phyloP scores from a whole-genome alignment of 2,113 vertebrate species.

The Chlamydotis undulata region DNA sequence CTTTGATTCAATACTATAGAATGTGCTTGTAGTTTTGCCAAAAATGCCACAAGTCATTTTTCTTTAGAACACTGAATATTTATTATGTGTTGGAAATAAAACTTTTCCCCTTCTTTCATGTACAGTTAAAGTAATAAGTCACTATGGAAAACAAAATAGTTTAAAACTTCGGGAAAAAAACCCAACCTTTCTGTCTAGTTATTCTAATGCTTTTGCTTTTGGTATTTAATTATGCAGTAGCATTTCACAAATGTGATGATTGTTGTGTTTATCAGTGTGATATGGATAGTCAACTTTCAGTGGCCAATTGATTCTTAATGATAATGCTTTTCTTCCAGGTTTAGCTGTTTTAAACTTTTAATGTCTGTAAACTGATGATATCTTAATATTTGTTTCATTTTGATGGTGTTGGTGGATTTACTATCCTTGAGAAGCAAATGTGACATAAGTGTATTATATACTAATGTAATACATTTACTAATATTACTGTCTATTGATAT shows the following conservation, averaged over 20 bases:
- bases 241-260: not conserved
- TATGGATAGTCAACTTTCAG: not conserved
- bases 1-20: not conserved
- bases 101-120: not conserved
- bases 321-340: not conserved
- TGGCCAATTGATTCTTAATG: not conserved
- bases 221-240: not conserved
- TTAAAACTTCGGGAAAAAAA: not conserved
- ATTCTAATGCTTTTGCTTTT: not conserved
- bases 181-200: not conserved
- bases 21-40: not conserved
- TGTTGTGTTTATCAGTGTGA: not conserved
- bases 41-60: not conserved
- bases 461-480: not conserved
- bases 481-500: conserved; percentile 21
- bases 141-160: not conserved
- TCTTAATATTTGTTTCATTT: conserved; percentile 68
- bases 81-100: not conserved
- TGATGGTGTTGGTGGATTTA: conserved; percentile 70
- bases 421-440: conserved; percentile 56
- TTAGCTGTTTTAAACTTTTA: conserved; percentile 14
- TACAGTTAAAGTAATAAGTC: not conserved
- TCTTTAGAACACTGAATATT: not conserved
- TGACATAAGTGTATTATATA: conserved; percentile 39
- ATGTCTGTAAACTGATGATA: conserved; percentile 9